Evolutionary conservation across 2,113 vertebrate genomes (phyloP).

Genomic region (Coregonus clupeaformis): DNA sequence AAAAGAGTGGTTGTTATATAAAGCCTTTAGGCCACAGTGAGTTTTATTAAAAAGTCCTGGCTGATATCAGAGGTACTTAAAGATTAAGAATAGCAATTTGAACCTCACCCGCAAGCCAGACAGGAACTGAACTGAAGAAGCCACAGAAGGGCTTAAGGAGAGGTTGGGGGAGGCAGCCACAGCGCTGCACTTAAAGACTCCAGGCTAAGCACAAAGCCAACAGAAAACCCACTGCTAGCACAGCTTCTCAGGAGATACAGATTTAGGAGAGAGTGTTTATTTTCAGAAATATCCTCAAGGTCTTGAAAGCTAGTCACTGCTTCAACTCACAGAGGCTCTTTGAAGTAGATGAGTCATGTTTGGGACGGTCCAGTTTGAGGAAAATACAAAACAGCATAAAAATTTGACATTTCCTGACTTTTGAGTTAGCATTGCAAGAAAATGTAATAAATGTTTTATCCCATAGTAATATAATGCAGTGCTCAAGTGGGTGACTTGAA

Average conservation of each 20-base stretch:
- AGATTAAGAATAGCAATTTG: conserved; percentile 21
- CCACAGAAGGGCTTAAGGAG: conserved; percentile 3
- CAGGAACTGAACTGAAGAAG: conserved; percentile 3
- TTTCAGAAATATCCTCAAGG: neutral
- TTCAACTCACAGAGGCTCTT: neutral
- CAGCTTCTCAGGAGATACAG: neutral
- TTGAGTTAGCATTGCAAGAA: too few species aligned
- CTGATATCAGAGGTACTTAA: conserved; percentile 23
- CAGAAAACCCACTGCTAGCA: neutral
- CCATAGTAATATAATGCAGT: too few species aligned
- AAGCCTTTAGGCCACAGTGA: neutral
- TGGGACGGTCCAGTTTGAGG: neutral
- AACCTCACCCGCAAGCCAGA: neutral
- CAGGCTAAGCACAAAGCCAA: too few species aligned
- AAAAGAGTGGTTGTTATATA: neutral
- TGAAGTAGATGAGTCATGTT: neutral
- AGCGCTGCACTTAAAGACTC: too few species aligned
- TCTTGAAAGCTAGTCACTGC: neutral
- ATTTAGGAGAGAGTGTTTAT: too few species aligned
- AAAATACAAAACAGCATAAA: neutral
- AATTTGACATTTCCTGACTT: too few species aligned
- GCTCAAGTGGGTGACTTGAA: too few species aligned
- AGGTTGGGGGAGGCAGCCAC: too few species aligned
- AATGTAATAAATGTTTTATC: too few species aligned
- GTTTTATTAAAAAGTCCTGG: conserved; percentile 5